Evolutionary conservation across 2,797 vertebrate genomes (phyloP).

Genomic region (Phrynocephalus forsythii): DNA sequence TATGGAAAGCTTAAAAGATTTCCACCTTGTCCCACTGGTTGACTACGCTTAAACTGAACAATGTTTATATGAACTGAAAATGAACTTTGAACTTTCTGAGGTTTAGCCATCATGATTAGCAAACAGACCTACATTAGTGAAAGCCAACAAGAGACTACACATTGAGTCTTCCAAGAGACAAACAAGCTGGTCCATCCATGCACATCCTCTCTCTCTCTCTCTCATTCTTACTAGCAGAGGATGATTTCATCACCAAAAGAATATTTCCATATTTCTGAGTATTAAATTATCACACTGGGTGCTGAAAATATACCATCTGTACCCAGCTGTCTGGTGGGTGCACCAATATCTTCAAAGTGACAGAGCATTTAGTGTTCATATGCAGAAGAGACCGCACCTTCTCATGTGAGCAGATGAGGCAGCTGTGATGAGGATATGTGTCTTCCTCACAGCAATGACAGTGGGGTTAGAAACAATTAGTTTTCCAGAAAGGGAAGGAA

Average conservation of each 20-base stretch:
- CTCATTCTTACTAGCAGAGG: conserved; percentile 53
- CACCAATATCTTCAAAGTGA: conserved; percentile 48
- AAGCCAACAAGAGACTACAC: conserved; percentile 60
- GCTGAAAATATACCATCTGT: conserved; percentile 41
- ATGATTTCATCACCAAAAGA: conserved; percentile 52
- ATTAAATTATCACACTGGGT: conserved; percentile 54
- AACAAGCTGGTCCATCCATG: conserved; percentile 59
- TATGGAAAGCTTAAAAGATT: background rate
- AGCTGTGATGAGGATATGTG: no score
- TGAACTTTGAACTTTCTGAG: conserved; percentile 70
- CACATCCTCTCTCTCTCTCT: background rate
- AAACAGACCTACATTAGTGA: background rate
- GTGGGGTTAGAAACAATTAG: no score
- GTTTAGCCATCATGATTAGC: conserved; percentile 44
- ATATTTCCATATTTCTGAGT: conserved; percentile 47
- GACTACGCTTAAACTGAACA: conserved; percentile 67
- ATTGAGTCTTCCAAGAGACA: background rate
- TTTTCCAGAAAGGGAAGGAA: no score
- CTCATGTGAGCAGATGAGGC: no score
- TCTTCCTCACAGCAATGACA: no score
- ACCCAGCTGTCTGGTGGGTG: conserved; percentile 45
- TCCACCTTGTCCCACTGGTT: conserved; percentile 58
- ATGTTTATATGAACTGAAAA: conserved; percentile 75
- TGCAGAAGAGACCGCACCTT: background rate
- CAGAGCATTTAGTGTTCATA: background rate